Evolutionary conservation across 2,888 invertebrate species (phyloP), one percentile per base, ranked within the genome.

Genomic region (Sphinx pinastri): DNA sequence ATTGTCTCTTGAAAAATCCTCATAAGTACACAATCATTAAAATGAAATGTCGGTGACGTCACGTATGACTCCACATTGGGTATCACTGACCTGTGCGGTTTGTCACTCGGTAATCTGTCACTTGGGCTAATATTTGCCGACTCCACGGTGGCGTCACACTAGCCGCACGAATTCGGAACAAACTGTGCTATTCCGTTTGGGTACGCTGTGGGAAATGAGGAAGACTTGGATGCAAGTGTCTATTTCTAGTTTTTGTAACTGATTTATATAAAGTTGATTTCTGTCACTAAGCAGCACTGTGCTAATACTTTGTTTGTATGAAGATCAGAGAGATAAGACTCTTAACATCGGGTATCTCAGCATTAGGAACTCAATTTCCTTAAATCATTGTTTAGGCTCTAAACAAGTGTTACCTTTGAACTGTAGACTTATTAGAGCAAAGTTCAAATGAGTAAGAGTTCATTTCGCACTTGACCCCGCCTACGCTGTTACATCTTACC

Each of bases 121-220:
- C 66, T 72, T 76, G 68, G 69, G 72, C 76, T 74, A 82, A 83
- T 77, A 77, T 80, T 78, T 75, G 74, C 69, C 25, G n/a, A 73
- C 72, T 70, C 70, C 31, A 69, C 67, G n/a, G 16, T 54, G 51
- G 60, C 57, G 55, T 57, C 54, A 71, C n/a, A 49, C 14, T 49
- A n/a, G 58, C 19, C 60, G 11, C 19, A 19, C 45, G 63, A 63
- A 63, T 63, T 19, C 13, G 49, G 63, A 47, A 63, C 19, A 13
- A 63, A 16, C 45, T 10, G 16, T 45, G 12, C 16, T 60, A 47
- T 63, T 63, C 63, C 6, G 25, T 25, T 25, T 25, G 25, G 1
- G 25, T 25, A 25, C 25, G 1, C 25, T 25, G 25, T 25, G 25
- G 25, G 2, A 25, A 25, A 25, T 25, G 25, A 25, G 25, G n/a